phyloP scores from a whole-genome alignment of 2,797 vertebrate genomes.

The Coregonus sp. region DNA sequence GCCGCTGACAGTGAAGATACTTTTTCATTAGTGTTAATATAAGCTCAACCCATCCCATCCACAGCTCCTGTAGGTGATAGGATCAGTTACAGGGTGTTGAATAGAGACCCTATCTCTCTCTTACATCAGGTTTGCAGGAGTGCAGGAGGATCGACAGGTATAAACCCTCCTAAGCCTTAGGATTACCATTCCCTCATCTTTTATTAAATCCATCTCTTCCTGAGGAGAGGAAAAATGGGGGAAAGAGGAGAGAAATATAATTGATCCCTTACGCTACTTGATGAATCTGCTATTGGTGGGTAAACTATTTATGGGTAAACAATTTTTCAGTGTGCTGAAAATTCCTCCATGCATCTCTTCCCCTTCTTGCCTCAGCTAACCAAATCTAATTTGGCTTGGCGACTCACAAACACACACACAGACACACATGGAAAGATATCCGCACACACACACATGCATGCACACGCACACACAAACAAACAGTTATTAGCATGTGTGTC shows the following conservation, averaged over 20 bases:
- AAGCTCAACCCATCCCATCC: conserved; percentile 22
- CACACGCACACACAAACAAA: conserved; percentile 31
- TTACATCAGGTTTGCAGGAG: conserved; percentile 31
- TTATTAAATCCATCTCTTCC: conserved; percentile 48
- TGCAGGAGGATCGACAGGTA: conserved; percentile 37
- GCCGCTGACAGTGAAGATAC: conserved; percentile 26
- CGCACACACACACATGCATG: conserved; percentile 11
- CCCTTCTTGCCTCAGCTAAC: conserved; percentile 66
- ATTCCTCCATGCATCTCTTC: conserved; percentile 72
- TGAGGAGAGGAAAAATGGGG: conserved; percentile 42
- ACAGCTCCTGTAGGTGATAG: not conserved
- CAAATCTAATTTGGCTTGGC: conserved; percentile 70
- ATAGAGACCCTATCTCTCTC: conserved; percentile 27
- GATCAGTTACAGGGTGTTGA: conserved; percentile 15
- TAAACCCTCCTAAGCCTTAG: conserved; percentile 41
- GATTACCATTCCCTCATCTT: conserved; percentile 56
- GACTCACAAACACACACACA: not conserved
- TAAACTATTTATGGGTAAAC: conserved; percentile 76
- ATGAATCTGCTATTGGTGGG: conserved; percentile 76
- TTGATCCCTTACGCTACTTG: conserved; percentile 74
- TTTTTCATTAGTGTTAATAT: conserved; percentile 49
- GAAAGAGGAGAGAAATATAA: conserved; percentile 51
- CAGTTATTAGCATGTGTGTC: conserved; percentile 66
- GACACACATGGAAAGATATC: conserved; percentile 1
- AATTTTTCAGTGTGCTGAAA: conserved; percentile 58